Evolutionary conservation across 30 jellyfish, hydroid and myxozoan species (phyloP).

Genomic region (Hydractinia echinata): DNA sequence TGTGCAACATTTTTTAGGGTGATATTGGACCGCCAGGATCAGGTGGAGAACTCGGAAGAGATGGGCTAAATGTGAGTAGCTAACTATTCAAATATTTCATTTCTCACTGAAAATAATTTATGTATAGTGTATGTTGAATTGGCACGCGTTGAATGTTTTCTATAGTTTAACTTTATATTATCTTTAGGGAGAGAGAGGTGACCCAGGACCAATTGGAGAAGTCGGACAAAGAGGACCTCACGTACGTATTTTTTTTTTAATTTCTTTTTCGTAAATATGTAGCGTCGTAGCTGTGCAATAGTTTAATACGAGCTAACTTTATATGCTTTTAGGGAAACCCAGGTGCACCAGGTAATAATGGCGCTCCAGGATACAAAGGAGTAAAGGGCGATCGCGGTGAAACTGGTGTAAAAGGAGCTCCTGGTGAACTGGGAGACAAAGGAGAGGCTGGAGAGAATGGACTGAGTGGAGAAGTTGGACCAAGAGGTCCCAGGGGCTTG

Average conservation of each 20-base stretch:
- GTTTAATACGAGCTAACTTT: background rate
- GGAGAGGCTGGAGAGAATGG: slow-evolving; percentile 55
- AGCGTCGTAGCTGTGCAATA: background rate
- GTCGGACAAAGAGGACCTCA: slow-evolving; percentile 44
- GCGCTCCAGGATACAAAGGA: slow-evolving; percentile 47
- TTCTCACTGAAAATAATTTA: no score
- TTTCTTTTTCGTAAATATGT: background rate
- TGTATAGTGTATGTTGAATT: no score
- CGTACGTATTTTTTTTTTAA: slow-evolving; percentile 22
- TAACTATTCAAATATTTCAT: background rate
- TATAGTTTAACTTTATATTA: background rate
- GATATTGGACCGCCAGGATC: slow-evolving; percentile 31
- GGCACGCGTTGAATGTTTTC: no score
- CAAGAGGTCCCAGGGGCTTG: slow-evolving; percentile 44
- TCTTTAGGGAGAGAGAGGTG: slow-evolving; percentile 54
- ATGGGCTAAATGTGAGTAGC: slow-evolving; percentile 35
- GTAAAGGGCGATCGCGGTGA: slow-evolving; percentile 48
- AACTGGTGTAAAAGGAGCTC: slow-evolving; percentile 46
- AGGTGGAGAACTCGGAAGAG: slow-evolving; percentile 35
- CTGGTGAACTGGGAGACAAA: slow-evolving; percentile 48
- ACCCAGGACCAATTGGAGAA: slow-evolving; percentile 41
- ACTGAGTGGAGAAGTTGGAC: slow-evolving; percentile 39
- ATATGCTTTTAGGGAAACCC: slow-evolving; percentile 24
- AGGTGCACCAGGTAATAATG: slow-evolving; percentile 40
- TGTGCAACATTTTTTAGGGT: slow-evolving; percentile 8